Evolutionary conservation across 2,888 invertebrate genomes (phyloP), one percentile per base, ranked within the genome.

Genomic region (Drosophila yooni): DNA sequence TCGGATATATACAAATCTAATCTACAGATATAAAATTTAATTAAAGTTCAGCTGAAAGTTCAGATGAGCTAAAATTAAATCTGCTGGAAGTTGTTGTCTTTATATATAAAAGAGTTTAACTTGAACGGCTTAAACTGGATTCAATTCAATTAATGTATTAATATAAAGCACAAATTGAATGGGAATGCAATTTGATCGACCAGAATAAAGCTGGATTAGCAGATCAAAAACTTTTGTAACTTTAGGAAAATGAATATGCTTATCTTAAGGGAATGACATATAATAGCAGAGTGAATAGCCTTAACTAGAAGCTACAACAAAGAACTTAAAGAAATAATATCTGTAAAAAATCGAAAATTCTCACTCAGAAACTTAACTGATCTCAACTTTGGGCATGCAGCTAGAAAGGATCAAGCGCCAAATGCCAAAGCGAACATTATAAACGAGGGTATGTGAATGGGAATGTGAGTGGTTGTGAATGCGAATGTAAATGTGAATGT

Each of bases 401-500:
- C 27, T n/a, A 40, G 43, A 25, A 57, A 51, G 68, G 68, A 67
- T 67, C 43, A 48, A 21, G 33, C 13, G 46, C 62, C 52, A 65
- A 51, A 53, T 53, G 48, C 46, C 36, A 38, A 48, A 31, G n/a
- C 25, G 36, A 38, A 27, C 34, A n/a, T 58, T 58, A 38, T 38
- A 50, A 53, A 34, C 8, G 69, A 68, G 40, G 54, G 33, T 69
- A 33, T 40, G 50, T 43, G 27, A 67, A 29, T 31, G 21, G 21
- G 46, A 58, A n/a, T 68, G 48, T 48, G 61, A 57, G 29, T 43
- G 56, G 8, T 34, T 73, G 52, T 52, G 64, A 62, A 51, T 66
- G n/a, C 27, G 59, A 66, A 40, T 75, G 53, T 40, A 64, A 76
- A 70, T 75, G 53, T 34, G 68, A 76, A 70, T 76, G 58, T 70